Conservation (phyloP, 2,113 vertebrate species). For the Leptodactylus fuscus region DNA sequence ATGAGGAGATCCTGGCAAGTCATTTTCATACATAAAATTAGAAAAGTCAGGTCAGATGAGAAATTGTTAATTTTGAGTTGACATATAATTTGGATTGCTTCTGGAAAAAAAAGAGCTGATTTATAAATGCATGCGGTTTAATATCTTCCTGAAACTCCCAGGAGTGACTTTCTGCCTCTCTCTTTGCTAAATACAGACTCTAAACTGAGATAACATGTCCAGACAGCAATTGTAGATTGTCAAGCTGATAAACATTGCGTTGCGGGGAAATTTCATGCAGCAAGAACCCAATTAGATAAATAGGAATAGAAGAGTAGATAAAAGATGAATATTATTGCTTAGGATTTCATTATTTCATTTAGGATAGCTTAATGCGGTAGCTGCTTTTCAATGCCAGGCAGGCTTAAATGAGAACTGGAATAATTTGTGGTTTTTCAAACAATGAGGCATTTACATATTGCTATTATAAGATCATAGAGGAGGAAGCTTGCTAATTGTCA, state of each 20-base stretch:
- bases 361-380: background rate
- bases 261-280: slow-evolving; percentile 2
- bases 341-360: slow-evolving; percentile 10
- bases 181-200: slow-evolving; percentile 10
- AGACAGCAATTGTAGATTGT: slow-evolving; percentile 14
- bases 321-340: slow-evolving; percentile 6
- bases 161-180: background rate
- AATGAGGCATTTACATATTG: slow-evolving; percentile 7
- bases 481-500: background rate
- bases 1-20: background rate
- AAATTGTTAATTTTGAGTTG: slow-evolving; percentile 16
- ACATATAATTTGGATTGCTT: slow-evolving; percentile 19
- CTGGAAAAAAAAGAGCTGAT: background rate
- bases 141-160: slow-evolving; percentile 17
- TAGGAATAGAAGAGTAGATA: background rate
- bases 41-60: background rate
- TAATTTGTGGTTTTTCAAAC: background rate
- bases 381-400: background rate
- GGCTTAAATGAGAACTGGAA: slow-evolving; percentile 1
- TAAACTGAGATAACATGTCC: slow-evolving; percentile 13
- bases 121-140: background rate
- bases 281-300: slow-evolving; percentile 20
- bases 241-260: slow-evolving; percentile 8
- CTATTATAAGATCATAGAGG: background rate
- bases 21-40: slow-evolving; percentile 28